Percentiles rank a stretch among this genome's conserved stretches.
These are phyloP conservation scores for Rhyacichthys aspro DNA, from an alignment of 2,797 vertebrate genomes.

Conservation along the genomic window DNA sequence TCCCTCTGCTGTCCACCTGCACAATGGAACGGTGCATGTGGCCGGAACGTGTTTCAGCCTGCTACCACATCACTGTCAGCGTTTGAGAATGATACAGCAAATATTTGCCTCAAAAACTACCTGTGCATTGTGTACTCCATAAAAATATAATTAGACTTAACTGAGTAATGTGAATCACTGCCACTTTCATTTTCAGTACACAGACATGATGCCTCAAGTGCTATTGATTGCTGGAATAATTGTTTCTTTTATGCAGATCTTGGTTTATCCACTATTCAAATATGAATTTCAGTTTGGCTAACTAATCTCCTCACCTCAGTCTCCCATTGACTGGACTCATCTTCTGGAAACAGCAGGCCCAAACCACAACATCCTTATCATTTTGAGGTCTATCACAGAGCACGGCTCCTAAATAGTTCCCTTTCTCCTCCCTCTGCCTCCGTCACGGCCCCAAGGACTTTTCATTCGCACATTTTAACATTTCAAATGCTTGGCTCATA, in stretches of 20 bases:
- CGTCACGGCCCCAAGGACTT: conserved; percentile 4
- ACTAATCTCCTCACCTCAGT: conserved; percentile 15
- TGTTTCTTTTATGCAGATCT: conserved; percentile 1
- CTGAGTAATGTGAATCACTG: too few relatives aligned
- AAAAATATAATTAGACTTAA: background rate
- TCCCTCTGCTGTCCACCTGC: conserved; percentile 50
- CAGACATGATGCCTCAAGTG: background rate
- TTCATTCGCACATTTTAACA: conserved; percentile 22
- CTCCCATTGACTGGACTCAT: background rate
- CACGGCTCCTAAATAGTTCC: conserved; percentile 4
- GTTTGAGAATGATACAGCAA: background rate
- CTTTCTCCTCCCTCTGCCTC: conserved; percentile 21
- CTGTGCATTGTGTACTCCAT: background rate
- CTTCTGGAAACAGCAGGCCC: conserved; percentile 9
- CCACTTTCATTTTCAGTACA: too few relatives aligned
- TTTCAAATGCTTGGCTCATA: conserved; percentile 18
- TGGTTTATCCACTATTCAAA: conserved; percentile 27
- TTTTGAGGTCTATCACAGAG: conserved; percentile 8
- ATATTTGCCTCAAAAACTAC: too few relatives aligned
- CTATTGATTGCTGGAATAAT: conserved; percentile 3
- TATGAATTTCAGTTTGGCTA: background rate
- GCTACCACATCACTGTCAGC: background rate
- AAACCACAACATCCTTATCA: background rate
- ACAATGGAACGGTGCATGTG: conserved; percentile 18
- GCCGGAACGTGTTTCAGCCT: conserved; percentile 1